phyloP scores from a whole-genome alignment of 2,888 invertebrate species.

The Meiosimyza decipiens region DNA sequence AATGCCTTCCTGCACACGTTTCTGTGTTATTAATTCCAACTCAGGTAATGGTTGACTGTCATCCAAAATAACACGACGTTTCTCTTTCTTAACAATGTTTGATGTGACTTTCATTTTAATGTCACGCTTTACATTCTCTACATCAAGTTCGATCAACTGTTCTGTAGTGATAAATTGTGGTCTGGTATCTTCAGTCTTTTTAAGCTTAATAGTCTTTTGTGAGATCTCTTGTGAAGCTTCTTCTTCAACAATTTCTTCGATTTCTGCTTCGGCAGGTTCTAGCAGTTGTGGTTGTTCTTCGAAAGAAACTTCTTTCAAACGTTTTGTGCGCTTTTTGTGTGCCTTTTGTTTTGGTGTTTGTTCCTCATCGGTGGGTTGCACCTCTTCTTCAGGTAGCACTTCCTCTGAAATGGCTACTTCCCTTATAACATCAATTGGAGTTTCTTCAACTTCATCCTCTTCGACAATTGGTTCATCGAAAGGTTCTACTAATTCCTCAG shows the following conservation, averaged over 20 bases:
- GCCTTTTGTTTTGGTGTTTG: slow-evolving; percentile 60
- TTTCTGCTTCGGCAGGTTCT: slow-evolving; percentile 59
- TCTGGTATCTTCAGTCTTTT: slow-evolving; percentile 65
- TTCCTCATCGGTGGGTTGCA: slow-evolving; percentile 51
- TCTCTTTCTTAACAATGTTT: slow-evolving; percentile 67
- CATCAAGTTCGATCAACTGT: slow-evolving; percentile 62
- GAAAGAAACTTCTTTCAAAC: slow-evolving; percentile 59
- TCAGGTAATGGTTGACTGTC: slow-evolving; percentile 71
- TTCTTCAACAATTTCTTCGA: slow-evolving; percentile 58
- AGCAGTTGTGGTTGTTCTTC: slow-evolving; percentile 62
- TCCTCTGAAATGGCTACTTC: slow-evolving; percentile 64
- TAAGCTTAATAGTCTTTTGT: slow-evolving; percentile 67
- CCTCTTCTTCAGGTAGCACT: slow-evolving; percentile 60
- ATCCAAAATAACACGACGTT: slow-evolving; percentile 67
- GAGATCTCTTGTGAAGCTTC: slow-evolving; percentile 63
- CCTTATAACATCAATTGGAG: slow-evolving; percentile 58
- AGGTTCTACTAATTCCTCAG: slow-evolving; percentile 62
- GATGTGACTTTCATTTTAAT: slow-evolving; percentile 71
- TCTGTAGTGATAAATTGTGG: slow-evolving; percentile 63
- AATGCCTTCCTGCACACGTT: slow-evolving; percentile 69
- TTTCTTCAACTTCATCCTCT: slow-evolving; percentile 59
- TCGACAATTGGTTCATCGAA: slow-evolving; percentile 63
- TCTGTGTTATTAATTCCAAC: slow-evolving; percentile 72
- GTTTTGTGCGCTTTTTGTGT: slow-evolving; percentile 64
- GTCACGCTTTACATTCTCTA: slow-evolving; percentile 69